Conservation (phyloP, 1,140 invertebrate species). For the Magallana ariakensis region DNA sequence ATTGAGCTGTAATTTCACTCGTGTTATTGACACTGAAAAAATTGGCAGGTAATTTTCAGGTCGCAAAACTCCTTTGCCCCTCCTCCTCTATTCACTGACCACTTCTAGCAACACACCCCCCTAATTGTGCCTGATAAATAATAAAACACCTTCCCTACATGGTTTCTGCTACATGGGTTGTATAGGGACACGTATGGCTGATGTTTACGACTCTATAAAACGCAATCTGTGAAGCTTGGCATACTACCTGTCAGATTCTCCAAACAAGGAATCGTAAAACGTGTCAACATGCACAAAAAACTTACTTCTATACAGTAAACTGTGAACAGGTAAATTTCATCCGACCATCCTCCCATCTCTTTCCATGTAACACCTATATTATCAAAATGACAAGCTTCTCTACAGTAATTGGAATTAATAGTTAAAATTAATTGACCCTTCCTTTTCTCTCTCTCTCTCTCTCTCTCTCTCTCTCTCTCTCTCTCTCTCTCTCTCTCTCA, state of each 20-base stretch:
- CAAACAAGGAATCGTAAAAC: conserved; percentile 11
- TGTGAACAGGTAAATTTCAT: neutral
- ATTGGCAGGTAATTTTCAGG: conserved; percentile 38
- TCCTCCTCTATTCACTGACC: neutral
- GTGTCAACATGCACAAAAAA: conserved; percentile 16
- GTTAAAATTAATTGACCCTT: too few species aligned
- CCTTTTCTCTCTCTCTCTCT: too few species aligned
- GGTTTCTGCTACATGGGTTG: neutral
- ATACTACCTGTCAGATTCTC: conserved; percentile 16
- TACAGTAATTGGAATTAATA: too few species aligned
- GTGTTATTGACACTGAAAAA: conserved; percentile 1
- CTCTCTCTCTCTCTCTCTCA: too few species aligned
- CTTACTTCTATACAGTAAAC: neutral
- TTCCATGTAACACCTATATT: neutral
- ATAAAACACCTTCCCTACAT: neutral
- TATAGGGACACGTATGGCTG: conserved; percentile 5
- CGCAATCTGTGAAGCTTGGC: conserved; percentile 4
- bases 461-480: too few species aligned
- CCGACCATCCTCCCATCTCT: neutral
- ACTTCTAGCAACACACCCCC: neutral
- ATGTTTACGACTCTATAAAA: conserved; percentile 21
- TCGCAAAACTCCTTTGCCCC: neutral
- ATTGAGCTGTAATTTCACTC: conserved; percentile 22
- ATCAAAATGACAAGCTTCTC: too few species aligned
- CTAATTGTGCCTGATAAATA: conserved; percentile 21